Evolutionary conservation across 2,797 vertebrate genomes (phyloP), one percentile per base, ranked within the genome.

Genomic region (Moxostoma hubbsi): DNA sequence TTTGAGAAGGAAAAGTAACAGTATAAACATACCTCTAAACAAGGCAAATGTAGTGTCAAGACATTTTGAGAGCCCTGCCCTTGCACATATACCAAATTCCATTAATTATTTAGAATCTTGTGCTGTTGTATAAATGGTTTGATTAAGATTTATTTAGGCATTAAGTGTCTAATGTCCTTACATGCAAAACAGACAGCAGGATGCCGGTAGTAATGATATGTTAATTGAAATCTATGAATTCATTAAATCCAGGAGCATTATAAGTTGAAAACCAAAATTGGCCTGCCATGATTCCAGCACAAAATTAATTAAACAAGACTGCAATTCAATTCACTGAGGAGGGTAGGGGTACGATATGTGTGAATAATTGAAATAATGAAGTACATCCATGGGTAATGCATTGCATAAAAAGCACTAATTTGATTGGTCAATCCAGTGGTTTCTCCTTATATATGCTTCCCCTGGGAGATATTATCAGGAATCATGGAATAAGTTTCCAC

Each of bases 251-350:
- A 13, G 16, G 11, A 63, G 13, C 13, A 59, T 54, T 68, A 61
- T 57, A 62, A 12, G 53, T 50, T 67, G 49, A 13, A 64, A 55
- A 75, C 45, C 53, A 47, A 61, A 57, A 18, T 50, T 57, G 15
- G 15, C 62, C 62, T 66, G n/a, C 47, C 43, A 70, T 45, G 47
- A 63, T 54, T 68, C 18, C 54, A 16, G 45, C n/a, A 61, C 13
- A 46, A 70, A 82, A 83, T 82, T 73, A 80, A 78, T 80, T 84
- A 75, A 66, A 53, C 43, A 59, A 72, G 54, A 66, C 77, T 18
- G 59, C 16, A 58, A 16, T 45, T 18, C 11, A 1, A 4, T 50
- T 36, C 36, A 36, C 36, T 16, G 66, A 16, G 53, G 49, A 16
- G 63, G 59, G 13, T 77, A 45, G 36, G 55, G 24, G 13, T 64